A percentile compares a stretch with the other conserved stretches of the same genome.
Evolutionary conservation across 1,140 invertebrate species (phyloP).

Genomic region (Caerostris extrusa): DNA sequence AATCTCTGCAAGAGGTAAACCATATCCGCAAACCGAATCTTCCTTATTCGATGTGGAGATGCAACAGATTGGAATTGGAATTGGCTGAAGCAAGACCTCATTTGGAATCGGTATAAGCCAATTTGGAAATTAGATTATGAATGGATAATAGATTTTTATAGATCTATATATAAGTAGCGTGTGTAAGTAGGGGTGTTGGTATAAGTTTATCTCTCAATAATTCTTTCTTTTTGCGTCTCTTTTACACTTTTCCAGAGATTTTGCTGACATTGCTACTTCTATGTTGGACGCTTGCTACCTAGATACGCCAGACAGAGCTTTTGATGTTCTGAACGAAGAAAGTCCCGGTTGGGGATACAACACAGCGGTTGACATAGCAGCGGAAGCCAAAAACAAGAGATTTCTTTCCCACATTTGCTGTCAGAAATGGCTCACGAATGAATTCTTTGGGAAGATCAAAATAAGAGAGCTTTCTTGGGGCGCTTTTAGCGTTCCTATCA

Average conservation of each 20-base stretch:
- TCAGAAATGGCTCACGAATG: slow-evolving; percentile 82
- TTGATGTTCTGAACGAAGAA: slow-evolving; percentile 80
- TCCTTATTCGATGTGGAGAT: no score
- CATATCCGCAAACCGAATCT: no score
- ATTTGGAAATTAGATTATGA: no score
- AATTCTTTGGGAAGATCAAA: slow-evolving; percentile 81
- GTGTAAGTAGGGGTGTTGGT: no score
- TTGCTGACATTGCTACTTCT: slow-evolving; percentile 82
- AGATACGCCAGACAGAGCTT: slow-evolving; percentile 80
- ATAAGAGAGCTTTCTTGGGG: slow-evolving; percentile 81
- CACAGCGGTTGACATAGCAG: slow-evolving; percentile 79
- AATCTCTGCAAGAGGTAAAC: no score
- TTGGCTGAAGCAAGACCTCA: no score
- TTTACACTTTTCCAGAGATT: slow-evolving; percentile 79
- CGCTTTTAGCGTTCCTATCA: slow-evolving; percentile 80
- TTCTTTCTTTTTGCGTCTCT: no score
- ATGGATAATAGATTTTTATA: no score
- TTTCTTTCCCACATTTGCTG: slow-evolving; percentile 83
- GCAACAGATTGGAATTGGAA: no score
- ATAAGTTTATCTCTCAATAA: no score
- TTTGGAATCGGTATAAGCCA: no score
- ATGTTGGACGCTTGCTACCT: slow-evolving; percentile 81
- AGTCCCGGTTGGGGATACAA: slow-evolving; percentile 82
- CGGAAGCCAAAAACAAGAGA: slow-evolving; percentile 75
- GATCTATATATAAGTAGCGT: no score